Base-by-base conservation (phyloP, 2,113 vertebrate species). In the Piprites chloris region DNA sequence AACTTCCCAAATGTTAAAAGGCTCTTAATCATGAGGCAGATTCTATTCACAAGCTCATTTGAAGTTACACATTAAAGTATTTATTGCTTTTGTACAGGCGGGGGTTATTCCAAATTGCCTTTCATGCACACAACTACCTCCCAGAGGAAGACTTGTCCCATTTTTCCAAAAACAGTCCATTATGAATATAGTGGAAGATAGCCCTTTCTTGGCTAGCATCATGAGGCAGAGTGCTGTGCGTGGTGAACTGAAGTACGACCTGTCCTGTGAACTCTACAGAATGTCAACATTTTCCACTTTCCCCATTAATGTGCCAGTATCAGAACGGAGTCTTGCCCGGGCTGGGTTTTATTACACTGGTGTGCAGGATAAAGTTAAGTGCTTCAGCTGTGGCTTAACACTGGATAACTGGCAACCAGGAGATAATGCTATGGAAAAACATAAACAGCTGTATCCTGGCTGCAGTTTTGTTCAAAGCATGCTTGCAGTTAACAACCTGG, bases 281-380 rank as follows among this genome's bases (percentile, higher is more conserved):
- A 98, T 99, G 81, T 99, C 99, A 0, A 99, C 99, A 0, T 99
- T 98, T 71, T 99, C 99, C 0, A 97, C 98, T 27, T 99, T 99
- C 87, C 99, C 99, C 0, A 0, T 82, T 1, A 98, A 98, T 0
- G 95, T 95, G 0, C 97, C 98, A 0, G 97, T 99, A 16, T 99
- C 99, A 0, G 99, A 99, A 91, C 98, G 99, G 52, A 99, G 98
- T 71, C 98, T 99, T 56, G 99, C 99, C 4, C 98, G 98, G 20
- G 99, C 99, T 10, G 99, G 99, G 2, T 99, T 99, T 97, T 99
- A 99, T 94, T 99, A 99, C 96, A 99, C 98, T 0, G 99, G 99
- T 3, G 83, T 98, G 42, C 98, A 98, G 2, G 99, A 99, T 96
- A 98, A 98, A 27, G 99, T 99, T 19, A 98, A 99, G 86, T 99